Percentiles rank a stretch among this genome's conserved stretches.
Evolutionary conservation across 37 sponge, comb jelly and placozoan species (phyloP).

Genomic region (Chondrilla cf. caribensis): DNA sequence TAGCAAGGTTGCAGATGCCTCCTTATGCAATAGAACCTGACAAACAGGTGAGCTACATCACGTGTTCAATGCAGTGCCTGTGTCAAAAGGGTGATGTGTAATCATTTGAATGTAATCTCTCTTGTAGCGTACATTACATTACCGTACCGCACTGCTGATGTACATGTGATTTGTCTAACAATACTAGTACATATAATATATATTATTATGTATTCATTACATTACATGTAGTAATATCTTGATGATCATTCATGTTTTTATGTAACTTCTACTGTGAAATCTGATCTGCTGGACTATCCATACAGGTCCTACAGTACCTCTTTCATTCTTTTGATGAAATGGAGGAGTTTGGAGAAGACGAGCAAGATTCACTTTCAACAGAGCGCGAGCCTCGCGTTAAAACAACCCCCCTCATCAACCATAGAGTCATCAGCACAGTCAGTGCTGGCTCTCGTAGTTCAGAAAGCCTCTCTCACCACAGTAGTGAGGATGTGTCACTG

Average conservation of each 20-base stretch:
- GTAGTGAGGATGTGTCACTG: constrained; percentile 4
- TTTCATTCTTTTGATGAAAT: constrained; percentile 32
- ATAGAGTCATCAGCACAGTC: constrained; percentile 8
- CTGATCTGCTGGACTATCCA: too few relatives aligned
- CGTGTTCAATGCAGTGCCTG: background rate
- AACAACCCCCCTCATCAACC: background rate
- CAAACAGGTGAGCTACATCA: constrained; percentile 37
- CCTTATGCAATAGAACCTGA: constrained; percentile 41
- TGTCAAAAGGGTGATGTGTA: too few relatives aligned
- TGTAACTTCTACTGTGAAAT: too few relatives aligned
- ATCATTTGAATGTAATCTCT: background rate
- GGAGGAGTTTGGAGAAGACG: constrained; percentile 52
- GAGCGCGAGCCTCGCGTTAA: constrained; percentile 36
- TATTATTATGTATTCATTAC: too few relatives aligned
- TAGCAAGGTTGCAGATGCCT: constrained; percentile 52
- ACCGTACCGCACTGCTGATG: background rate
- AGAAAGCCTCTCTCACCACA: constrained; percentile 15
- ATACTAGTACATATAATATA: too few relatives aligned
- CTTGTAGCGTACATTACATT: background rate
- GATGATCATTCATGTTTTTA: too few relatives aligned
- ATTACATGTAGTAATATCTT: too few relatives aligned
- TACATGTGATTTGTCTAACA: too few relatives aligned
- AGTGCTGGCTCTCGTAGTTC: constrained; percentile 16
- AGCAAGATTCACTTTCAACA: constrained; percentile 45
- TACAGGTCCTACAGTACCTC: constrained; percentile 53